These are phyloP conservation scores for Congeria kusceri DNA, from an alignment of 2,888 invertebrate species.

Conservation along the genomic window DNA sequence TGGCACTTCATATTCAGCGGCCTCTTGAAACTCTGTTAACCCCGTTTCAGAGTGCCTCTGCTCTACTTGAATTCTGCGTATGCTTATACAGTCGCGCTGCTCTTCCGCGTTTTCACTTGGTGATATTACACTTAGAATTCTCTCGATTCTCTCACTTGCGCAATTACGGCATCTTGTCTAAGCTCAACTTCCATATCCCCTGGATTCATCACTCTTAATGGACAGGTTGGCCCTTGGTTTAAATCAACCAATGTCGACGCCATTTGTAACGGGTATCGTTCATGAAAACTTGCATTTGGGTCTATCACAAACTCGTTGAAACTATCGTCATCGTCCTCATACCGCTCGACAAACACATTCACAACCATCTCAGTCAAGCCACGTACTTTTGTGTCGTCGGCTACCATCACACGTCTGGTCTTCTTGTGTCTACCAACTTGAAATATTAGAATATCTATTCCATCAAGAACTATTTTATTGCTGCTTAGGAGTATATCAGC, in stretches of 20 bases:
- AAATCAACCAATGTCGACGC: slow-evolving; percentile 13
- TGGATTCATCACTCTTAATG: slow-evolving; percentile 28
- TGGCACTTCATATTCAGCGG: too few species aligned
- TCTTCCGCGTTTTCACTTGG: slow-evolving; percentile 6
- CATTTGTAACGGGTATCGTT: slow-evolving; percentile 15
- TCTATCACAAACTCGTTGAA: slow-evolving; percentile 12
- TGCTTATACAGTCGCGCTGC: background rate
- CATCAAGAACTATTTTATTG: slow-evolving; percentile 14
- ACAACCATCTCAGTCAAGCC: slow-evolving; percentile 18
- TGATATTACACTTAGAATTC: background rate
- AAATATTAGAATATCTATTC: slow-evolving; percentile 13
- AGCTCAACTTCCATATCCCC: background rate
- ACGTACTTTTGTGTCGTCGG: slow-evolving; percentile 27
- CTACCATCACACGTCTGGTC: slow-evolving; percentile 16
- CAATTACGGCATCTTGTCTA: background rate
- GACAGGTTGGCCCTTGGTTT: slow-evolving; percentile 1
- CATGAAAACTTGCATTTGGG: slow-evolving; percentile 12
- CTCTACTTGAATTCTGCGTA: slow-evolving; percentile 3
- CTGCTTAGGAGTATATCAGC: slow-evolving; percentile 26
- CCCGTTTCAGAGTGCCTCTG: too few species aligned
- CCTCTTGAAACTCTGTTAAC: too few species aligned
- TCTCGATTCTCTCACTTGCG: slow-evolving; percentile 4
- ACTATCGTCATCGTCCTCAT: slow-evolving; percentile 4
- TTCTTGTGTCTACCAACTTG: slow-evolving; percentile 8
- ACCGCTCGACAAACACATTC: slow-evolving; percentile 17